These are phyloP conservation scores for Plagiodera versicolora DNA, from an alignment of 2,888 invertebrate genomes.

Conservation along the genomic window DNA sequence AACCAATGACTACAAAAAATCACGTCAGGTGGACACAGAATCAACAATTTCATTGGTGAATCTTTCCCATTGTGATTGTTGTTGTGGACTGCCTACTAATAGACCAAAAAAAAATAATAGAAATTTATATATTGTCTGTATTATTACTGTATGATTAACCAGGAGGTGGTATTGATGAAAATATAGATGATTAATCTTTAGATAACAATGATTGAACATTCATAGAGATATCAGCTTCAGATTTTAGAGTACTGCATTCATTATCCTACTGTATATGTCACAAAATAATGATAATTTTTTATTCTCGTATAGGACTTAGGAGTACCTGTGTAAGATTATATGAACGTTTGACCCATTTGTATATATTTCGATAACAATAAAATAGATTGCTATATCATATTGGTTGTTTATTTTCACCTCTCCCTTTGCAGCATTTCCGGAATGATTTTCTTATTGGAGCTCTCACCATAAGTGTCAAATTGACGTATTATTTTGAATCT, in stretches of 20 bases:
- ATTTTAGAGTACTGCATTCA: constrained; percentile 1
- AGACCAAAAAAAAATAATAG: constrained; percentile 19
- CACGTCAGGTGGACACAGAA: background rate
- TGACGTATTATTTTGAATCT: constrained; percentile 21
- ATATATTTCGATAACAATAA: background rate
- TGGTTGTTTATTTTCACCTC: constrained; percentile 3
- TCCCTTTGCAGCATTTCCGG: background rate
- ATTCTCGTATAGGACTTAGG: constrained; percentile 1
- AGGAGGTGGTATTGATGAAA: constrained; percentile 1
- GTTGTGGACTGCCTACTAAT: background rate
- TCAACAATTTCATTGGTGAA: constrained; percentile 6
- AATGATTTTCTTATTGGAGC: too few relatives aligned
- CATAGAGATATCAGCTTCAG: background rate
- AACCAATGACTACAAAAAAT: constrained; percentile 13
- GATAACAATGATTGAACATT: background rate
- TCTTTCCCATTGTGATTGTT: background rate
- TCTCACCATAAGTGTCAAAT: too few relatives aligned
- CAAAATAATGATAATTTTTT: constrained; percentile 1
- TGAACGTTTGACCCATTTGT: background rate
- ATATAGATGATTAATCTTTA: background rate
- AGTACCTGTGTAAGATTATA: constrained; percentile 1
- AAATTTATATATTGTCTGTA: constrained; percentile 24
- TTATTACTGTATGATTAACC: constrained; percentile 19
- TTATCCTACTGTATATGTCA: background rate
- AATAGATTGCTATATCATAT: background rate